A percentile compares a stretch with the other conserved stretches of the same genome.
Conservation (phyloP, 2,888 invertebrate genomes). For the Halocaridina rubra region DNA sequence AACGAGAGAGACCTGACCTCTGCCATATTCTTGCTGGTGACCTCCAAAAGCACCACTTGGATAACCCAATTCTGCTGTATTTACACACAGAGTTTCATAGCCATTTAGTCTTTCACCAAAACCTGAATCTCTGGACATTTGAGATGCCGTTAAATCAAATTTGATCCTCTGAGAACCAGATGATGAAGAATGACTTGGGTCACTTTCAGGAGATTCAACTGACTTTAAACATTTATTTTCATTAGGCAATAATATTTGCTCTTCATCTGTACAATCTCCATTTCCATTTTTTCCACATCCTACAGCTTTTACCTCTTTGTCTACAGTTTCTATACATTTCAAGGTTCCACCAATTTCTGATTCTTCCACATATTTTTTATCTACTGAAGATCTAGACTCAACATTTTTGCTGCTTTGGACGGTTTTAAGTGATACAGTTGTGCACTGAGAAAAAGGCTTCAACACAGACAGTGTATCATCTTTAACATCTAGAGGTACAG, state of each 20-base stretch:
- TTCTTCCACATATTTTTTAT: not conserved
- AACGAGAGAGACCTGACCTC: conserved; percentile 36
- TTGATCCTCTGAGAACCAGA: conserved; percentile 27
- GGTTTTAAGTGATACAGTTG: conserved; percentile 3
- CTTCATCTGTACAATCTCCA: conserved; percentile 26
- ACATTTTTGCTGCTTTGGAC: conserved; percentile 34
- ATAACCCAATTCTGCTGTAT: conserved; percentile 24
- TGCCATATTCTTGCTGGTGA: conserved; percentile 61
- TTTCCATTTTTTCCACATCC: not conserved
- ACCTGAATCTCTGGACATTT: conserved; percentile 60
- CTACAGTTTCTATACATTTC: too few relatives aligned
- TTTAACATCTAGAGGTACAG: not conserved
- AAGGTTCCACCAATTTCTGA: too few relatives aligned
- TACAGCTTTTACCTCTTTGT: too few relatives aligned
- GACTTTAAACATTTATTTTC: too few relatives aligned
- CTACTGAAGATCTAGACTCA: not conserved
- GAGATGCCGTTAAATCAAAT: conserved; percentile 49
- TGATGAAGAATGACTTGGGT: conserved; percentile 36
- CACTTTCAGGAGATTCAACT: conserved; percentile 42
- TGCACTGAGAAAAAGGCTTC: not conserved
- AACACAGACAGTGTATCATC: not conserved
- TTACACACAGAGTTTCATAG: conserved; percentile 35
- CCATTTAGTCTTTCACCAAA: conserved; percentile 59
- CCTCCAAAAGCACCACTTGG: conserved; percentile 12
- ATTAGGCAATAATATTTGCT: too few relatives aligned